A percentile compares a stretch with the other conserved stretches of the same genome.
phyloP scores from a whole-genome alignment of 2,113 vertebrate species.

The Nothocercus nigrocapillus region DNA sequence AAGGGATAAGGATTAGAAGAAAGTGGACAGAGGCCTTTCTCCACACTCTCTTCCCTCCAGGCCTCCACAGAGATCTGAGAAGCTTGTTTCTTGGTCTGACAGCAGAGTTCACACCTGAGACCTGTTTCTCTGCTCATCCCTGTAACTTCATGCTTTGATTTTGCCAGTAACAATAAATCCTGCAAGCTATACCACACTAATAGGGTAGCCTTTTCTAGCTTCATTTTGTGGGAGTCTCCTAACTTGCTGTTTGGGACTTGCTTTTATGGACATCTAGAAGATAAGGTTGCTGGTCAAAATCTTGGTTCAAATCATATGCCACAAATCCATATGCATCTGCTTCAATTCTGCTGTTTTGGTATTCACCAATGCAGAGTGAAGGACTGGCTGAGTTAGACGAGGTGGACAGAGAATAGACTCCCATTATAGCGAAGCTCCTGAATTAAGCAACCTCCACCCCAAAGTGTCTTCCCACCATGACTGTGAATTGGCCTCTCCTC shows the following conservation, averaged over 20 bases:
- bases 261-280: not conserved
- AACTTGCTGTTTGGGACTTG: not conserved
- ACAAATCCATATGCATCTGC: not conserved
- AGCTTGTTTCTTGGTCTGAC: too few relatives aligned
- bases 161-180: not conserved
- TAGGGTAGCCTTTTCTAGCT: not conserved
- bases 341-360: not conserved
- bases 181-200: not conserved
- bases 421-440: not conserved
- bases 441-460: not conserved
- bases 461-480: fast-evolving
- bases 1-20: not conserved
- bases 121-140: not conserved
- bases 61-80: not conserved
- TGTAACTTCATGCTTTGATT: not conserved
- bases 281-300: not conserved
- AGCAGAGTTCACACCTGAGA: not conserved
- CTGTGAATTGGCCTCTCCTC: not conserved
- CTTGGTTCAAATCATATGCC: not conserved
- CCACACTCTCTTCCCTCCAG: not conserved
- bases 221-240: fast-evolving
- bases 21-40: not conserved
- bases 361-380: not conserved
- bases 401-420: not conserved
- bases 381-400: not conserved